phyloP scores from a whole-genome alignment of 1,140 invertebrate species.

The Phortica variegata region DNA sequence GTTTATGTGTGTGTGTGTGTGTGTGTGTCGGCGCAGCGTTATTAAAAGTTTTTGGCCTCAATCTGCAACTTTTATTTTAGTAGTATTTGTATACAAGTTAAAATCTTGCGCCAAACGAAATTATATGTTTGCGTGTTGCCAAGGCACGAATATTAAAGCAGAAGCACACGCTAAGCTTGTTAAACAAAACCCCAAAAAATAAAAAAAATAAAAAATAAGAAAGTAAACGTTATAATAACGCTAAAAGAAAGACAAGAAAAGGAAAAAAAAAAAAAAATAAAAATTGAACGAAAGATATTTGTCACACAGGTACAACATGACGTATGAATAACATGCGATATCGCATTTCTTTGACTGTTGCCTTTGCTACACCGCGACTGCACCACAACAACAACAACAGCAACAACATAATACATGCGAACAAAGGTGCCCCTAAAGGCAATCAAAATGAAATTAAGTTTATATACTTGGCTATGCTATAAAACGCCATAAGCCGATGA shows the following conservation, averaged over 20 bases:
- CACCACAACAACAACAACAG: conserved; percentile 27
- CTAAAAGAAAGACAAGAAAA: conserved; percentile 7
- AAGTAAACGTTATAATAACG: conserved; percentile 28
- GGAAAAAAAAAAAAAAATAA: conserved; percentile 33
- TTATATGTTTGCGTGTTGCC: conserved; percentile 50
- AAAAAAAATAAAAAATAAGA: conserved; percentile 20
- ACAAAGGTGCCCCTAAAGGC: too few species aligned
- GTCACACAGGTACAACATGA: conserved; percentile 43
- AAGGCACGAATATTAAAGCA: too few species aligned
- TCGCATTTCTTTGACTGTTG: conserved; percentile 29
- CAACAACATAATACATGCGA: too few species aligned
- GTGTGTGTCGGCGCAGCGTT: too few species aligned
- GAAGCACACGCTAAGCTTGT: too few species aligned
- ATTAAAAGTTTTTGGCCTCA: too few species aligned
- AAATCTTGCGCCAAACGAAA: conserved; percentile 35
- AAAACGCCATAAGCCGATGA: too few species aligned
- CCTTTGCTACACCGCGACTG: conserved; percentile 18
- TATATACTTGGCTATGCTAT: conserved; percentile 20
- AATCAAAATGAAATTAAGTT: conserved; percentile 54
- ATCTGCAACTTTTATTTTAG: too few species aligned
- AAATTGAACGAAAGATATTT: conserved; percentile 42
- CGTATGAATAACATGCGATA: conserved; percentile 53
- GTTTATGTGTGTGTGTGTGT: too few species aligned
- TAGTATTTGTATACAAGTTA: too few species aligned
- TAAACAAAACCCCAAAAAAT: too few species aligned